Percentiles rank a stretch among this genome's conserved stretches.
Evolutionary conservation across 2,888 invertebrate genomes (phyloP).

Genomic region (Stegophylla sp.): DNA sequence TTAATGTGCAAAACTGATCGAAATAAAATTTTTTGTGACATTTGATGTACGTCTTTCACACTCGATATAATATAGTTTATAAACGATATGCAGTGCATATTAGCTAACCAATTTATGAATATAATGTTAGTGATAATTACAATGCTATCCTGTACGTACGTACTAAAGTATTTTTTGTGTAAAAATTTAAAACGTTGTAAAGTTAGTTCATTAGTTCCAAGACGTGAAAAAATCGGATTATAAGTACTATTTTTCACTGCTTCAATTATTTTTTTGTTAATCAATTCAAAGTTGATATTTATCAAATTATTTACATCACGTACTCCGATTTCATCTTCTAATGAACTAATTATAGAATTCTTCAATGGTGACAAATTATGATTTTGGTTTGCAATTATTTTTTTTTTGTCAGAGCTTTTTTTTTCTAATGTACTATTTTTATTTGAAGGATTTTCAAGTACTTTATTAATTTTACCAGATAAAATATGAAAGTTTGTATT

Average conservation of each 20-base stretch:
- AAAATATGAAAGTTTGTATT: too few species aligned
- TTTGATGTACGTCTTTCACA: background rate
- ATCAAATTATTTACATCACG: background rate
- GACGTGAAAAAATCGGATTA: background rate
- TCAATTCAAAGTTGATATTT: background rate
- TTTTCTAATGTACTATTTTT: too few species aligned
- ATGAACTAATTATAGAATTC: too few species aligned
- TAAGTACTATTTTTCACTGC: background rate
- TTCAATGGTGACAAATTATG: too few species aligned
- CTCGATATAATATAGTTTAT: background rate
- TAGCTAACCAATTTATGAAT: background rate
- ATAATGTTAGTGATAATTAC: constrained; percentile 9
- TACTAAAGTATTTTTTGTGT: constrained; percentile 26
- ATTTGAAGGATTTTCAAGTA: too few species aligned
- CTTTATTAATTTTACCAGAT: too few species aligned
- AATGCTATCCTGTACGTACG: background rate
- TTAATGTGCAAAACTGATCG: background rate
- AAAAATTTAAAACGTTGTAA: background rate
- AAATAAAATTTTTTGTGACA: background rate
- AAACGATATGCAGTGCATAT: background rate
- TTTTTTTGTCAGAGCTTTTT: too few species aligned
- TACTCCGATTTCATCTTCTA: background rate
- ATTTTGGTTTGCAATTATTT: too few species aligned
- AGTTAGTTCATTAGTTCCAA: background rate
- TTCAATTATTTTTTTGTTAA: background rate